These are phyloP conservation scores for Paralichthys olivaceus DNA, from an alignment of 2,113 vertebrate genomes.

Conservation along the genomic window DNA sequence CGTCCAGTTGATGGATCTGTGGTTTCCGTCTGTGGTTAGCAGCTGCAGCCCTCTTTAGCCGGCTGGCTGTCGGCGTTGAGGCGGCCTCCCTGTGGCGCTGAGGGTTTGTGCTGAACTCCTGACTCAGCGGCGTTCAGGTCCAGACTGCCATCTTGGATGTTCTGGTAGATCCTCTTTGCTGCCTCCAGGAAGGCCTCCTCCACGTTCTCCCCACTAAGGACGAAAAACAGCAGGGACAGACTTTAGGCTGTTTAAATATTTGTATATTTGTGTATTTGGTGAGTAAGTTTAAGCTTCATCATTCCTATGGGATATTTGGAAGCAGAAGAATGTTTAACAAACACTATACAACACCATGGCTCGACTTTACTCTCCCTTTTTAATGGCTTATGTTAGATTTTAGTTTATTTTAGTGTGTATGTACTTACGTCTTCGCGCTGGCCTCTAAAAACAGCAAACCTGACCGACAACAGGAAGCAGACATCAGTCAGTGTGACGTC, in stretches of 20 bases:
- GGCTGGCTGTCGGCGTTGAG: slow-evolving; percentile 93
- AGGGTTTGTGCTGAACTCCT: slow-evolving; percentile 97
- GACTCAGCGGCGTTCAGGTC: slow-evolving; percentile 98
- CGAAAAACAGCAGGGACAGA: background rate
- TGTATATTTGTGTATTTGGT: too few relatives aligned
- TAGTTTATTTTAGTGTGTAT: background rate
- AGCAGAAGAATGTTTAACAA: too few relatives aligned
- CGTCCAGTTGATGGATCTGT: slow-evolving; percentile 17
- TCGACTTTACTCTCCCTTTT: too few relatives aligned
- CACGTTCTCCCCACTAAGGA: slow-evolving; percentile 92
- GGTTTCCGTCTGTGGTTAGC: slow-evolving; percentile 82
- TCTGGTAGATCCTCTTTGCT: slow-evolving; percentile 99
- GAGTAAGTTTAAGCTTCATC: too few relatives aligned
- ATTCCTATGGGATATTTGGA: too few relatives aligned
- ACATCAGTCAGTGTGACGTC: background rate
- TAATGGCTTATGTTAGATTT: too few relatives aligned
- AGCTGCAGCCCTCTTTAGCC: slow-evolving; percentile 95
- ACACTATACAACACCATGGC: too few relatives aligned
- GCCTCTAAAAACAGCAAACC: slow-evolving; percentile 97
- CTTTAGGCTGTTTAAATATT: too few relatives aligned
- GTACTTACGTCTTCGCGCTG: slow-evolving; percentile 98
- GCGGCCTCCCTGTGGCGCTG: slow-evolving; percentile 92
- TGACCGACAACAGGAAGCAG: slow-evolving; percentile 57
- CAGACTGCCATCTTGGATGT: slow-evolving; percentile 98
- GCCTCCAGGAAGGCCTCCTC: slow-evolving; percentile 98